Percentiles rank a stretch among this genome's conserved stretches.
Conservation (phyloP, 2,888 invertebrate genomes). For the Brachyopa scutellaris region DNA sequence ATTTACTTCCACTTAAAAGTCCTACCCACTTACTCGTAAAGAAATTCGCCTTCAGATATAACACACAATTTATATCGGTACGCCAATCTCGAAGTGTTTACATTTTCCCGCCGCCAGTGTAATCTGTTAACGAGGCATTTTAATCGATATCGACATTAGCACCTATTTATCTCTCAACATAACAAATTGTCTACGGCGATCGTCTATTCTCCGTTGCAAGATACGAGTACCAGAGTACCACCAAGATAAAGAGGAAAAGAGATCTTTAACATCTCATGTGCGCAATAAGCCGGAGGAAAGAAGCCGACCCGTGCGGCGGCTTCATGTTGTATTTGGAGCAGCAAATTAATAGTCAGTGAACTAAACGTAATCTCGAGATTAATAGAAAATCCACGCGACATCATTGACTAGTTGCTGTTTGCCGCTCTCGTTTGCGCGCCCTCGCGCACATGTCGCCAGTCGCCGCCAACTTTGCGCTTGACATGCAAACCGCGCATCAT, state of each 20-base stretch:
- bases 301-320: conserved; percentile 34
- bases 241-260: conserved; percentile 32
- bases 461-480: conserved; percentile 45
- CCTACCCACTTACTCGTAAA: too few species aligned
- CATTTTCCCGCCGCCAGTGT: conserved; percentile 58
- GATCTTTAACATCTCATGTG: conserved; percentile 60
- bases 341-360: conserved; percentile 73
- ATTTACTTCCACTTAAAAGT: too few species aligned
- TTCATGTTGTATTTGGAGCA: conserved; percentile 62
- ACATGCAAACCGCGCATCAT: conserved; percentile 71
- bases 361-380: conserved; percentile 71
- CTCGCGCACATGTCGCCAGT: background rate
- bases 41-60: too few species aligned
- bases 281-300: conserved; percentile 31
- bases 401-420: conserved; percentile 49
- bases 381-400: conserved; percentile 73
- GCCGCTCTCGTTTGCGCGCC: background rate
- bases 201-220: conserved; percentile 51
- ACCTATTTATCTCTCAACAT: conserved; percentile 71
- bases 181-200: conserved; percentile 71
- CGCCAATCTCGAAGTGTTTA: conserved; percentile 7
- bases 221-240: too few species aligned
- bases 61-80: too few species aligned
- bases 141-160: conserved; percentile 72
- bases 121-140: conserved; percentile 57